phyloP scores from a whole-genome alignment of 1,140 invertebrate genomes.

The Hesperophylax magnus region DNA sequence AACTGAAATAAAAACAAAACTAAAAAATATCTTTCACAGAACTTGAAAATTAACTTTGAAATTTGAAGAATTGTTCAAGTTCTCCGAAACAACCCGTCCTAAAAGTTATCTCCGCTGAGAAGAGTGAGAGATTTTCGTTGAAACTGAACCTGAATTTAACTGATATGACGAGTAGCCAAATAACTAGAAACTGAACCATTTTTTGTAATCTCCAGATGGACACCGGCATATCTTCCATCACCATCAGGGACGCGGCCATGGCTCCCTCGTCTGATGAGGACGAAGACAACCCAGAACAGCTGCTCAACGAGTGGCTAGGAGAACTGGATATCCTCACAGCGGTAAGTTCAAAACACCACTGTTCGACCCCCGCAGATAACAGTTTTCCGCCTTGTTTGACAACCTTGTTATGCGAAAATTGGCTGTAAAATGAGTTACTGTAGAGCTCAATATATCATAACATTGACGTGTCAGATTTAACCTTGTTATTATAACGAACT shows the following conservation, averaged over 20 bases:
- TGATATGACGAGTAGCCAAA: neutral
- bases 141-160: neutral
- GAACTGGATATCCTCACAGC: constrained; percentile 72
- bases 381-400: too few relatives aligned
- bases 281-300: constrained; percentile 71
- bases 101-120: neutral
- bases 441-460: too few relatives aligned
- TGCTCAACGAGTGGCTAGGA: constrained; percentile 74
- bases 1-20: too few relatives aligned
- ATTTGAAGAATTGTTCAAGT: too few relatives aligned
- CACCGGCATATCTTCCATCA: neutral
- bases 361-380: too few relatives aligned
- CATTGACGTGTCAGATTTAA: too few relatives aligned
- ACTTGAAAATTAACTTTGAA: too few relatives aligned
- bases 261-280: constrained; percentile 58
- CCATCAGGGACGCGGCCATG: constrained; percentile 29
- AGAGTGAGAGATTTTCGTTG: neutral
- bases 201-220: constrained; percentile 12
- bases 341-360: constrained; percentile 63
- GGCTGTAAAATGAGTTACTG: too few relatives aligned
- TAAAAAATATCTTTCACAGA: too few relatives aligned
- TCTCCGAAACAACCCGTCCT: too few relatives aligned
- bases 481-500: too few relatives aligned
- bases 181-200: neutral
- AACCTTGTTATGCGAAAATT: too few relatives aligned